Base-by-base conservation (phyloP, 1,140 invertebrate genomes). In the Cotesia glomerata region DNA sequence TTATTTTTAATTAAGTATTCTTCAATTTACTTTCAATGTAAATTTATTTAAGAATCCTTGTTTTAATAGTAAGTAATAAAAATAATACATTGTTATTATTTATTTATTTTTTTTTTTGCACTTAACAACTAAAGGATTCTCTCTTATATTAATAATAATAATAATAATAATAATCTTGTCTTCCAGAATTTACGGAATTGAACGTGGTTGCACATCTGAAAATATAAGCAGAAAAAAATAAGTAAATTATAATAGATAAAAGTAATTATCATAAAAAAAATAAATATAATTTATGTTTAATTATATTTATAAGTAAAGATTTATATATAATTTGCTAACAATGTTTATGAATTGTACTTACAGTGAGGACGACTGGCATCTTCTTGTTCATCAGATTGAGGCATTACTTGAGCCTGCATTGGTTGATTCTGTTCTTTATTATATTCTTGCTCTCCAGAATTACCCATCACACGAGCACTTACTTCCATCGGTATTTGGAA, bases 201-300 rank as follows among this genome's bases (percentile, higher is more conserved):
- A 92, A 79, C 91, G 89, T 75, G 91, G 91, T 78, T 92, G 91
- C 26, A 92, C 88, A 83, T 88, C 91, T 92, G 84, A 49, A 78
- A 79, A 77, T 32, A 67, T 66, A 14, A 69, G 16, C 52, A 72
- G 2, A 18, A 18, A 14, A 67, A 32, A 51, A 3, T 58, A 68
- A 16, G 56, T 58, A 18, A 49, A n/a, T 34, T n/a, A n/a, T n/a
- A n/a, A n/a, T n/a, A n/a, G n/a, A n/a, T n/a, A n/a, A n/a, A n/a
- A n/a, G n/a, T n/a, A n/a, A n/a, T n/a, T n/a, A n/a, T n/a, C n/a
- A n/a, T n/a, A n/a, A n/a, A n/a, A n/a, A n/a, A n/a, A n/a, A n/a
- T n/a, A n/a, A n/a, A n/a, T n/a, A n/a, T n/a, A n/a, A n/a, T n/a
- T n/a, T n/a, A n/a, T n/a, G n/a, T n/a, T n/a, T n/a, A n/a, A n/a